Evolutionary conservation across 2,113 vertebrate species (phyloP).

Genomic region (Cromileptes altivelis): DNA sequence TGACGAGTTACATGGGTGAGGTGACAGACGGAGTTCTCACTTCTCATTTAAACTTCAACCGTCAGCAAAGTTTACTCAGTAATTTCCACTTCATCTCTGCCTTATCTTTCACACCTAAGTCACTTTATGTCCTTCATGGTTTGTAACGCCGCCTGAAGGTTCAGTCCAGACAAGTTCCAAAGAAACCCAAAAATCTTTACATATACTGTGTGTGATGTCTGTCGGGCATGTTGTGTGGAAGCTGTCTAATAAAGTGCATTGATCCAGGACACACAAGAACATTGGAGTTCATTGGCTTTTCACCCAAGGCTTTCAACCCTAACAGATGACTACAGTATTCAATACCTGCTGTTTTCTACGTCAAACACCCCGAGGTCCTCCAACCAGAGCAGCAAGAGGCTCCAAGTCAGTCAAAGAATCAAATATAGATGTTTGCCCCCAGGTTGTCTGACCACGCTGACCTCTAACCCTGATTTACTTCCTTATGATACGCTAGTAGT

Average conservation of each 20-base stretch:
- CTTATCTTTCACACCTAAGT: not conserved
- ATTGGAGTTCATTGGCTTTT: not conserved
- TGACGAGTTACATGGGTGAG: not conserved
- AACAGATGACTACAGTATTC: too few relatives aligned
- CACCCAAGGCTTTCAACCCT: not conserved
- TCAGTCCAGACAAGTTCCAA: not conserved
- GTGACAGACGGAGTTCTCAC: not conserved
- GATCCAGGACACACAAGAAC: not conserved
- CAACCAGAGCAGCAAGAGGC: too few relatives aligned
- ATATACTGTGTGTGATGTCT: not conserved
- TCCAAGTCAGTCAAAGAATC: not conserved
- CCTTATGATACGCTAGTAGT: not conserved
- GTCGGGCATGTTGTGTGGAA: not conserved
- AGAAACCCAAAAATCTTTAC: not conserved
- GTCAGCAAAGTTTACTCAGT: not conserved
- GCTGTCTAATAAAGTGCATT: not conserved
- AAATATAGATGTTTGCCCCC: not conserved
- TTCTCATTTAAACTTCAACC: not conserved
- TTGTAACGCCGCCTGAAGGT: not conserved
- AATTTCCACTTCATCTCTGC: not conserved
- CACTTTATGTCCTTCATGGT: not conserved
- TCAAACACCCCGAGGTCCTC: too few relatives aligned
- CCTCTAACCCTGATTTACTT: not conserved
- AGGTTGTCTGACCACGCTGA: not conserved
- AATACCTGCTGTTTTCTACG: not conserved